Evolutionary conservation across 2,888 invertebrate species (phyloP), one percentile per base, ranked within the genome.

Genomic region (Caenorhabditis afra): DNA sequence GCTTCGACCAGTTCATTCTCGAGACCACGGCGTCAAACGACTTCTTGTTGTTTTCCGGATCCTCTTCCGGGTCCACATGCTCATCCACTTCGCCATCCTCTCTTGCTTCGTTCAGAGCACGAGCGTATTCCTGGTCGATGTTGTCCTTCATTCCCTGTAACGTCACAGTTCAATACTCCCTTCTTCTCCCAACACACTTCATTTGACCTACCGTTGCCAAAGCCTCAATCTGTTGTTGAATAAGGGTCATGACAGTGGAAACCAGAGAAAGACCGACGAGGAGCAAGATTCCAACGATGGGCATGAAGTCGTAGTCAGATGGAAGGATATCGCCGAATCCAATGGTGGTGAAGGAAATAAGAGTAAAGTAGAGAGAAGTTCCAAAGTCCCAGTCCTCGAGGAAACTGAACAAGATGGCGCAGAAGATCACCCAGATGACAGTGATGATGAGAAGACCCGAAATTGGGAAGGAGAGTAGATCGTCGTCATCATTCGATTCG

Each of bases 221-320:
- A 1, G 86, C 87, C 57, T 88, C 85, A 68, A 89, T 89, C 67
- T 89, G 89, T 50, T 88, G 87, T 77, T 89, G 89, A 70, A 89
- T 88, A 61, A 89, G 79, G 22, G 82, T 86, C 49, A 89, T 73
- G 3, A 86, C 82, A 22, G 89, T 88, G 22, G 89, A 89, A n/a
- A 89, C 88, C 45, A 89, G 67, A 3, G 89, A 85, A 8, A 89
- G 82, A n/a, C 89, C 89, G 61, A 88, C 82, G 20, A 89, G 65
- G 5, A 89, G 74, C 16, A 88, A 58, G 44, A 85, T 70, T 52
- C 81, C 88, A 50, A 89, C 85, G 41, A 86, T 74, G 12, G 89
- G 83, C 65, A 89, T 86, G 82, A 87, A 86, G n/a, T 87, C 84
- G 58, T 81, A 82, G 14, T 83, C 81, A 7, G 82, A 77, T 45